phyloP scores from a whole-genome alignment of 1,140 invertebrate species.

The Microplitis demolitor region DNA sequence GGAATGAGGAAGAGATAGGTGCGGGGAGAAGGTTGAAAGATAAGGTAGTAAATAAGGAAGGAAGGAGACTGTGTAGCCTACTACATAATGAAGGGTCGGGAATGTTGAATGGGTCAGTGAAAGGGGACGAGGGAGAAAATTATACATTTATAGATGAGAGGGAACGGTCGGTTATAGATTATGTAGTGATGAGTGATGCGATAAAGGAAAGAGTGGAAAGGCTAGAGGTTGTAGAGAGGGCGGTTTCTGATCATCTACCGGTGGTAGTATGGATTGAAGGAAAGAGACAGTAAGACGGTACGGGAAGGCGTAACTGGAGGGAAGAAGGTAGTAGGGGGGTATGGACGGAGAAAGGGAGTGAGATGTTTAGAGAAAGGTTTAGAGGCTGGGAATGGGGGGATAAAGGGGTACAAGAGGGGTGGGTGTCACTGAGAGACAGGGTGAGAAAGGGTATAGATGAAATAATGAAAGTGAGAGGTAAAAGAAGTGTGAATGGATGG shows the following conservation, averaged over 20 bases:
- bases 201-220: neutral
- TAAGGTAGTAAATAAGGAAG: neutral
- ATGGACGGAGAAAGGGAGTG: no score
- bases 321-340: no score
- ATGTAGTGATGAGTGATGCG: neutral
- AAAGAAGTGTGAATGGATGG: neutral
- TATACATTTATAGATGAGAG: neutral
- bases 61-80: neutral
- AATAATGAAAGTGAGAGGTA: neutral
- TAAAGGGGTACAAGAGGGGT: neutral
- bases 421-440: no score
- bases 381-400: neutral
- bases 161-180: neutral
- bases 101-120: no score
- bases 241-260: neutral
- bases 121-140: no score
- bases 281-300: no score
- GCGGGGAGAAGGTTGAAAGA: neutral
- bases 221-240: neutral
- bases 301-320: no score
- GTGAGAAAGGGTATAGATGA: neutral
- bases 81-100: no score
- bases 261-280: neutral
- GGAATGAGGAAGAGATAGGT: neutral
- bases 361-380: no score